phyloP scores from a whole-genome alignment of 2,888 invertebrate species.

The Clostera curtula region DNA sequence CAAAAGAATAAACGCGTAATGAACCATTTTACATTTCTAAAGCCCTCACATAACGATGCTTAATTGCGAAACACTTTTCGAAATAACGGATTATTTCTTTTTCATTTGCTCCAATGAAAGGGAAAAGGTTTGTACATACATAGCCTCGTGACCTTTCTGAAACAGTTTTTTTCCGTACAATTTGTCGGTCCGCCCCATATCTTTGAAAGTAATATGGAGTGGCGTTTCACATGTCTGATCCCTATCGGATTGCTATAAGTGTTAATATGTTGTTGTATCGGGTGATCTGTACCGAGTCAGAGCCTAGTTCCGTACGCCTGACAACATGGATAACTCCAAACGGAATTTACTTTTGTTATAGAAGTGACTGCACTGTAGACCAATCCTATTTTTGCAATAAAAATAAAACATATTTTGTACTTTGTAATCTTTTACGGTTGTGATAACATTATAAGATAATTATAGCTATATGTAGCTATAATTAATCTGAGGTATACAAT shows the following conservation, averaged over 20 bases:
- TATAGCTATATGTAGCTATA: too few relatives aligned
- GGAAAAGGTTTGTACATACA: conserved; percentile 15
- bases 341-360: conserved; percentile 18
- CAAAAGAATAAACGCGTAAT: too few relatives aligned
- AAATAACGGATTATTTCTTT: conserved; percentile 1
- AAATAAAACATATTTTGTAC: too few relatives aligned
- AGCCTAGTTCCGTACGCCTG: conserved; percentile 6
- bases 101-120: conserved; percentile 14
- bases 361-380: conserved; percentile 10
- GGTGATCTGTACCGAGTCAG: conserved; percentile 12
- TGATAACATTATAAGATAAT: too few relatives aligned
- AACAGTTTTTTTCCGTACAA: conserved; percentile 30
- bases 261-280: conserved; percentile 12
- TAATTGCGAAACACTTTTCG: conserved; percentile 1
- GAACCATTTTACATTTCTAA: too few relatives aligned
- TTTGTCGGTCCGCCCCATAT: conserved; percentile 27
- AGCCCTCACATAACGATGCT: not conserved
- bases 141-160: conserved; percentile 24
- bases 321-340: conserved; percentile 12
- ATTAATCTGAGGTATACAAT: too few relatives aligned
- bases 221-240: conserved; percentile 34
- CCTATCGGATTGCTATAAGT: conserved; percentile 25
- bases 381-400: conserved; percentile 3
- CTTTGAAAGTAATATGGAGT: conserved; percentile 39
- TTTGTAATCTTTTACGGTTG: too few relatives aligned